A percentile compares a stretch with the other conserved stretches of the same genome.
phyloP scores from a whole-genome alignment of 2,888 invertebrate genomes.

The Ormyrus thymus region DNA sequence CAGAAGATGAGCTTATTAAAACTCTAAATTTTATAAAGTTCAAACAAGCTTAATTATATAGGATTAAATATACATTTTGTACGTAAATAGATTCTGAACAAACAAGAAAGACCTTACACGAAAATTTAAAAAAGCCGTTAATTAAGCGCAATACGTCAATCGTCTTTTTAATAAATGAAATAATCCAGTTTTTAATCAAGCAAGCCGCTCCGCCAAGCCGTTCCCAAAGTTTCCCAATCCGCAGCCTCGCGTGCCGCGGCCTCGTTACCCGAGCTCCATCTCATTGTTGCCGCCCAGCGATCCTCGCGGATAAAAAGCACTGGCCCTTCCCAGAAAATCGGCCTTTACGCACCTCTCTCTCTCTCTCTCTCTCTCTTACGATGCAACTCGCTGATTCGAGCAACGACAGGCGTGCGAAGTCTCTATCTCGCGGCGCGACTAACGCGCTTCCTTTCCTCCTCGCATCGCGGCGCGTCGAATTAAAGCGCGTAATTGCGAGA shows the following conservation, averaged over 20 bases:
- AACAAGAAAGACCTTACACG: no score
- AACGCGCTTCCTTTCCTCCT: constrained; percentile 1
- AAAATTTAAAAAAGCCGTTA: no score
- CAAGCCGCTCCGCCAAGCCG: no score
- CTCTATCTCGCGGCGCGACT: constrained; percentile 12
- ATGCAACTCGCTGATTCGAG: no score
- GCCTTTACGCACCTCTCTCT: not conserved
- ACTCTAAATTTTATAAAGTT: no score
- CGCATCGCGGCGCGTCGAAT: constrained; percentile 44
- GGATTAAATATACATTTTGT: no score
- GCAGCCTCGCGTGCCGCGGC: constrained; percentile 26
- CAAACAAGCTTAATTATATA: no score
- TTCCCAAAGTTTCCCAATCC: not conserved
- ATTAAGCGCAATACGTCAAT: no score
- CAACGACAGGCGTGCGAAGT: constrained; percentile 7
- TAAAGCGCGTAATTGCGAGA: constrained; percentile 52
- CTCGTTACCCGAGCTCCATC: constrained; percentile 11
- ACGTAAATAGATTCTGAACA: no score
- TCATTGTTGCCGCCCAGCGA: not conserved
- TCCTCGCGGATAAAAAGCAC: not conserved
- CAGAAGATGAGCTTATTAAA: no score
- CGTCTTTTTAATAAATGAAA: no score
- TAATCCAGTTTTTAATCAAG: no score
- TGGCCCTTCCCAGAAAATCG: not conserved
- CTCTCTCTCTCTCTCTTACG: not conserved